These are phyloP conservation scores for Bombus balteatus DNA, from an alignment of 1,140 invertebrate species.

Conservation along the genomic window DNA sequence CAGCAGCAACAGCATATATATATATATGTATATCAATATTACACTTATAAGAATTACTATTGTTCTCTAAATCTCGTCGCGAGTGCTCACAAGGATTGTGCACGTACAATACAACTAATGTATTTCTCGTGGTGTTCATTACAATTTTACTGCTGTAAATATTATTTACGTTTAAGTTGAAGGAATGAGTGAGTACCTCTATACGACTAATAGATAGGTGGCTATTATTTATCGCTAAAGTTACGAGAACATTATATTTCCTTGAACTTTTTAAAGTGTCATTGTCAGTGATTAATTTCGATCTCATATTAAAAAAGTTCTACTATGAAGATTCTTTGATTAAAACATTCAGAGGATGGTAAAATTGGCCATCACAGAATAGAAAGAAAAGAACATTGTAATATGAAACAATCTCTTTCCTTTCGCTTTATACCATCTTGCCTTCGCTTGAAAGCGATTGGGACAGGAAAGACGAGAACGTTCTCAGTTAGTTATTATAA, in stretches of 20 bases:
- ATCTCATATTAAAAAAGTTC: background rate
- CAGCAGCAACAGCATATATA: too few species aligned
- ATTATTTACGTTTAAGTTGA: constrained; percentile 23
- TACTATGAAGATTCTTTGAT: background rate
- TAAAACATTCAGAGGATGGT: background rate
- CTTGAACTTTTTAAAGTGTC: too few species aligned
- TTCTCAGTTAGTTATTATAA: background rate
- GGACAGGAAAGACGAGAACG: constrained; percentile 3
- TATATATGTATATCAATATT: background rate
- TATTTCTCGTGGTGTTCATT: constrained; percentile 39
- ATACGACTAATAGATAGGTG: background rate
- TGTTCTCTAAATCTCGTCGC: background rate
- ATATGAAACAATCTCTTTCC: background rate
- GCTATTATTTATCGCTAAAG: constrained; percentile 3
- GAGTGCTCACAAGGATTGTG: constrained; percentile 2
- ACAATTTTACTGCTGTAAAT: constrained; percentile 20
- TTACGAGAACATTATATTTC: background rate
- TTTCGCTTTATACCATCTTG: background rate
- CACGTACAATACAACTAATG: background rate
- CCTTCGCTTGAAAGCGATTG: constrained; percentile 17
- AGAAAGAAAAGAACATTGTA: constrained; percentile 10
- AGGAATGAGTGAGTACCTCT: background rate
- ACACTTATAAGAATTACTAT: background rate
- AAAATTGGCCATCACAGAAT: constrained; percentile 8
- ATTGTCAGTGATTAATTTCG: background rate